Evolutionary conservation across 2,888 invertebrate species (phyloP).

Genomic region (Amiota minor): DNA sequence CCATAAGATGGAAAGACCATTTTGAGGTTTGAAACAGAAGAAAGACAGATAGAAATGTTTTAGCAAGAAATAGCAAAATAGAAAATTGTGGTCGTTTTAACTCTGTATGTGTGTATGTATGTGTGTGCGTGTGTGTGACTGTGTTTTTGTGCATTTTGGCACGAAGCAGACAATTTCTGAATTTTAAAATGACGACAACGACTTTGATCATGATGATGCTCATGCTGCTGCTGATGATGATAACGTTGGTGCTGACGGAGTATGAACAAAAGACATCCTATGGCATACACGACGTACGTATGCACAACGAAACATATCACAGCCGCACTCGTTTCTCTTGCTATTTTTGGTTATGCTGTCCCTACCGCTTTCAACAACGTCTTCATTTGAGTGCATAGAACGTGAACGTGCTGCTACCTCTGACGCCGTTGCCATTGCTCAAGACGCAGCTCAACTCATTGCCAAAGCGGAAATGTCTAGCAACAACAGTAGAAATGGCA

Average conservation of each 20-base stretch:
- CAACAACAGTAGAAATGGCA: neutral
- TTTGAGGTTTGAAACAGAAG: neutral
- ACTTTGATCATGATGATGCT: too few species aligned
- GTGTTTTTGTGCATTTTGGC: slow-evolving; percentile 14
- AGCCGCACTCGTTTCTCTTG: neutral
- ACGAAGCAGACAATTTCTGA: slow-evolving; percentile 17
- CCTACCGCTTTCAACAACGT: neutral
- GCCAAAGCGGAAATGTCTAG: slow-evolving; percentile 7
- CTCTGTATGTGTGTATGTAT: neutral
- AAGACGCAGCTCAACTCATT: neutral
- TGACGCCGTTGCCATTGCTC: neutral
- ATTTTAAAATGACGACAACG: slow-evolving; percentile 6
- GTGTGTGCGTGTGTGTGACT: neutral
- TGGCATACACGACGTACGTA: neutral
- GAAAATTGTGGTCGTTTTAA: slow-evolving; percentile 4
- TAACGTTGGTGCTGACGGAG: too few species aligned
- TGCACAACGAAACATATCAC: neutral
- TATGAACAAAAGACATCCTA: neutral
- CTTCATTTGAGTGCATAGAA: neutral
- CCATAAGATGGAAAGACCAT: neutral
- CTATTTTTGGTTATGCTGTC: neutral
- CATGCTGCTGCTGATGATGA: too few species aligned
- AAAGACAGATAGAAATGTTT: neutral
- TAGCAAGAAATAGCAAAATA: neutral
- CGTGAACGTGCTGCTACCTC: neutral